Base-by-base conservation (phyloP, 2,888 invertebrate species). In the Andrena hattorfiana region DNA sequence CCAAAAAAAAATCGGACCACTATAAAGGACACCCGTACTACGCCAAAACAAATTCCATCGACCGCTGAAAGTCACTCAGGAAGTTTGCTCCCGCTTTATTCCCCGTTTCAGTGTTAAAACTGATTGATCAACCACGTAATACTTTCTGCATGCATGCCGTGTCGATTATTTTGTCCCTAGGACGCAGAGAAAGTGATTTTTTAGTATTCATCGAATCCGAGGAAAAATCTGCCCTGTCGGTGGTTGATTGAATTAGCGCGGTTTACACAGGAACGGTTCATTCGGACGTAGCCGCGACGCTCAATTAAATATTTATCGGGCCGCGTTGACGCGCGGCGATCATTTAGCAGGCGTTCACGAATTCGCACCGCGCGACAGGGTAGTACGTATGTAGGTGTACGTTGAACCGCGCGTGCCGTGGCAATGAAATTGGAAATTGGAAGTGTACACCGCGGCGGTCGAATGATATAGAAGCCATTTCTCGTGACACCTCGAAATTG, bases 401-500 rank as follows among this genome's bases (percentile, higher is more conserved):
- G 42, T 13, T 42, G 68, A 85, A 72, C 80, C 54, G 70, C 83
- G 81, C 81, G 85, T 82, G 78, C 78, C 84, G 73, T 23, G 81
- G 77, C 85, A 75, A 83, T 84, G 89, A 90, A 92, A 92, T 92
- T 91, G 91, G 90, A 92, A 92, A 91, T 92, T 92, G 87, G 91
- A 89, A 91, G 90, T 91, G 90, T 89, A 89, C 89, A 83, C 60
- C 87, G 83, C 88, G 83, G 23, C 86, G 86, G 84, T 85, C 87
- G 90, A 89, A 91, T 92, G 92, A 91, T 92, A 91, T 92, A 92
- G 89, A 90, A 92, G 91, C 91, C 86, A 90, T 92, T 92, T 85
- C 90, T 89, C 90, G 87, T 91, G 92, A 92, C 92, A 92, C 89
- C 89, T 90, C 89, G 92, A 90, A 92, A 92, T 92, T 91, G 90